Conservation (phyloP, 2,797 vertebrate species). For the Chelonia mydas region DNA sequence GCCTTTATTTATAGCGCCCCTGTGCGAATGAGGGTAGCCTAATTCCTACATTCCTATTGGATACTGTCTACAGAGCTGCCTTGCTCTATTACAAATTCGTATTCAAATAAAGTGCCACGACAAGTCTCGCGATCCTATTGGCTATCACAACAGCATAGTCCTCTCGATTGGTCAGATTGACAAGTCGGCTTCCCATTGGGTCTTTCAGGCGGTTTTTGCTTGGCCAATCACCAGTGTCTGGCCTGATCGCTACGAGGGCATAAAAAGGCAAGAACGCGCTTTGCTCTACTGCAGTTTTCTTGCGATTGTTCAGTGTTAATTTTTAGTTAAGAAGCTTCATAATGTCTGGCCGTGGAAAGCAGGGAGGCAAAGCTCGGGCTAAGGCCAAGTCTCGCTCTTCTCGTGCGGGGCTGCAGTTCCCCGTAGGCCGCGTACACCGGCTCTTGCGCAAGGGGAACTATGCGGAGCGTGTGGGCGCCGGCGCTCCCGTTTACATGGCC, state of each 20-base stretch:
- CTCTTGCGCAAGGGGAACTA: constrained; percentile 91
- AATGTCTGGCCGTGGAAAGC: constrained; percentile 91
- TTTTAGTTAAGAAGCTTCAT: rapidly evolving
- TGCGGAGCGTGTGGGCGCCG: constrained; percentile 87
- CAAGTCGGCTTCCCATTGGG: constrained; percentile 40
- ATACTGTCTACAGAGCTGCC: rapidly evolving
- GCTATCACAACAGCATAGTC: not conserved
- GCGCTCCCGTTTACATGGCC: constrained; percentile 89
- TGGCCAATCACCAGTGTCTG: constrained; percentile 40
- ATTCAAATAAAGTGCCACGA: not conserved
- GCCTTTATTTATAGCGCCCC: constrained; percentile 71
- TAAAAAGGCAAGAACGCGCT: constrained; percentile 8
- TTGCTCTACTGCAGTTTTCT: rapidly evolving
- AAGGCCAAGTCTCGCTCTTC: constrained; percentile 92
- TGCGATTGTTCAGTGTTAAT: rapidly evolving
- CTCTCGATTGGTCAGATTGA: not conserved
- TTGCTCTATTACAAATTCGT: rapidly evolving
- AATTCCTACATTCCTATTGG: constrained; percentile 33
- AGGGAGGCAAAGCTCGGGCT: constrained; percentile 87
- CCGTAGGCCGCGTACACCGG: constrained; percentile 90
- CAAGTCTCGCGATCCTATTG: not conserved
- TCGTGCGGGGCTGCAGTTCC: constrained; percentile 89
- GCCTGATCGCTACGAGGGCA: constrained; percentile 38
- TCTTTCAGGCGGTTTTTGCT: not conserved
- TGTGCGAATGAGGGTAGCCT: constrained; percentile 68